Percentiles rank a stretch among this genome's conserved stretches.
phyloP scores from a whole-genome alignment of 2,113 vertebrate species.

The Onychostoma macrolepis region DNA sequence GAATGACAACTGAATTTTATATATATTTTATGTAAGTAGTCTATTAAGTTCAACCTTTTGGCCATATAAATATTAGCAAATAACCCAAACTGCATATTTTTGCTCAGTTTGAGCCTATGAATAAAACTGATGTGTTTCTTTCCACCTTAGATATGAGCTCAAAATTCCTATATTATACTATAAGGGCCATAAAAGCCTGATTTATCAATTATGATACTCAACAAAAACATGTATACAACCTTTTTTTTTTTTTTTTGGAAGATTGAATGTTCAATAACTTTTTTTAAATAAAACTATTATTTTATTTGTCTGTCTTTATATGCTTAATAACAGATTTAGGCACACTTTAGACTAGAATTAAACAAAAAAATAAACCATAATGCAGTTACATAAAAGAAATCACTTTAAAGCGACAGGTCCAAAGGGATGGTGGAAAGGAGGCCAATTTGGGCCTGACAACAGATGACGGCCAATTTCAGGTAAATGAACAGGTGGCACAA shows the following conservation, averaged over 20 bases:
- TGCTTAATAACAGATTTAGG: not conserved
- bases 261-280: too few species aligned
- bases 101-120: not conserved
- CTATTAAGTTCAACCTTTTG: not conserved
- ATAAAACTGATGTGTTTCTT: too few species aligned
- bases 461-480: constrained; percentile 24
- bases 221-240: too few species aligned
- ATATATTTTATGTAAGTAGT: not conserved
- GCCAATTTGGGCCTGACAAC: not conserved
- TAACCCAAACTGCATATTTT: not conserved
- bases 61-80: not conserved
- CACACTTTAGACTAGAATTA: not conserved
- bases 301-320: not conserved
- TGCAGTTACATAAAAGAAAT: not conserved
- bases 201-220: too few species aligned
- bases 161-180: not conserved
- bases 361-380: not conserved
- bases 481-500: constrained; percentile 58
- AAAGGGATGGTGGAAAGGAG: not conserved
- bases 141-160: too few species aligned
- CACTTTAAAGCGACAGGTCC: not conserved
- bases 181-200: not conserved
- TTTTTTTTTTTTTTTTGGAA: too few species aligned
- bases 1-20: not conserved
- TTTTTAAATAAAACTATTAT: too few species aligned